Conservation (phyloP, 2,888 invertebrate species). For the Hypena proboscidalis region DNA sequence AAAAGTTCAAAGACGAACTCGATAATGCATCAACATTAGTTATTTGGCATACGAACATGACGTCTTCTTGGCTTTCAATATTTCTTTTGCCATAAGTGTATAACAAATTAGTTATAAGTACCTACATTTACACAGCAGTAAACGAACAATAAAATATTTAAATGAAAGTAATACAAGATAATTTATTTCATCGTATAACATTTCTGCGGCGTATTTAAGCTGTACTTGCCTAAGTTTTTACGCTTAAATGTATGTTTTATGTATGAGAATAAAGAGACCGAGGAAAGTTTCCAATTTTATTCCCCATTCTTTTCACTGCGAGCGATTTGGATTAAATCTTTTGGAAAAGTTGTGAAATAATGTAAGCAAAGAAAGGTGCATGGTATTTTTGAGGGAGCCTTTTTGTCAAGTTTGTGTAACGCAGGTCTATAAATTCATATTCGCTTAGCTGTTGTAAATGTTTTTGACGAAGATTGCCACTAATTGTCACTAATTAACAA, state of each 20-base stretch:
- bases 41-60: too few species aligned
- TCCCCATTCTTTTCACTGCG: conserved; percentile 20
- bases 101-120: too few species aligned
- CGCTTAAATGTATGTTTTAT: conserved; percentile 42
- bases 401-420: too few species aligned
- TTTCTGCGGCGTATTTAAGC: conserved; percentile 7
- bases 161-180: neutral
- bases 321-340: conserved; percentile 42
- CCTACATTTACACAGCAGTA: too few species aligned
- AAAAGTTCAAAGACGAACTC: too few species aligned
- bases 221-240: conserved; percentile 38
- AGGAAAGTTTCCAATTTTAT: conserved; percentile 38
- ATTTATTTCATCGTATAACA: conserved; percentile 14
- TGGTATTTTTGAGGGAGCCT: too few species aligned
- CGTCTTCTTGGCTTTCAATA: too few species aligned
- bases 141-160: conserved; percentile 1
- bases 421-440: too few species aligned
- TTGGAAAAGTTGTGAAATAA: conserved; percentile 37
- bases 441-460: too few species aligned
- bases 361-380: conserved; percentile 20
- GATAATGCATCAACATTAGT: too few species aligned
- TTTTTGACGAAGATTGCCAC: too few species aligned
- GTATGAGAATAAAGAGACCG: conserved; percentile 32
- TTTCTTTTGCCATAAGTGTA: neutral
- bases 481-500: too few species aligned